phyloP scores from a whole-genome alignment of 2,888 invertebrate species.

The Neria commutata region DNA sequence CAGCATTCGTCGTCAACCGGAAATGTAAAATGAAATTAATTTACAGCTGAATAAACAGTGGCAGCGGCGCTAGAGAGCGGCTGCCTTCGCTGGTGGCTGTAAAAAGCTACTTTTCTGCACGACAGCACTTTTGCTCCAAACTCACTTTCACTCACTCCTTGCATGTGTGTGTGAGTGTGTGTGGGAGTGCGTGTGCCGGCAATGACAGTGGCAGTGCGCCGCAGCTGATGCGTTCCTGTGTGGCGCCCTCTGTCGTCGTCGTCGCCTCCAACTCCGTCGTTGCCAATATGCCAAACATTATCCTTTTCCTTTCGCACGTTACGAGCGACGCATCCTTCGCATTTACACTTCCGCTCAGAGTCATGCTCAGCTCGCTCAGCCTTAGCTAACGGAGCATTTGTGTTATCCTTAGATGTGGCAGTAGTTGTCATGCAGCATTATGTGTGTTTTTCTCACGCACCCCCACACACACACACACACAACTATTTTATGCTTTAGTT shows the following conservation, averaged over 20 bases:
- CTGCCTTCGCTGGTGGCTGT: too few species aligned
- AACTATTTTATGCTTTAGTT: too few species aligned
- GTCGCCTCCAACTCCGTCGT: too few species aligned
- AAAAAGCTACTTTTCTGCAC: conserved; percentile 7
- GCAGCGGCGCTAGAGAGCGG: too few species aligned
- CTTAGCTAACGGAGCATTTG: too few species aligned
- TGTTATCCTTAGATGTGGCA: background rate
- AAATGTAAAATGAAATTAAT: conserved; percentile 43
- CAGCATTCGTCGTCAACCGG: background rate
- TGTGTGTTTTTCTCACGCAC: background rate
- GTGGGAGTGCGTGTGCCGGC: background rate
- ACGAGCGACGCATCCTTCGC: conserved; percentile 3
- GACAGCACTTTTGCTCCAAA: background rate
- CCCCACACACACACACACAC: too few species aligned
- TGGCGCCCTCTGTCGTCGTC: background rate
- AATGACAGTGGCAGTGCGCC: too few species aligned
- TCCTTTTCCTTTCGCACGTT: background rate
- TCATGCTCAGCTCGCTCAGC: too few species aligned
- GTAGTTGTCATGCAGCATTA: background rate
- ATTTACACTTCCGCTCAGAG: conserved; percentile 14
- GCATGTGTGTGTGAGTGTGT: background rate
- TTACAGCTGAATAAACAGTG: conserved; percentile 43
- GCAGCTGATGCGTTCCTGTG: background rate
- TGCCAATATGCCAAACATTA: conserved; percentile 6
- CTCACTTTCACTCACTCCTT: background rate